phyloP scores from a whole-genome alignment of 64 coral and sea anemone species.

The Dendronephthya gigantea region DNA sequence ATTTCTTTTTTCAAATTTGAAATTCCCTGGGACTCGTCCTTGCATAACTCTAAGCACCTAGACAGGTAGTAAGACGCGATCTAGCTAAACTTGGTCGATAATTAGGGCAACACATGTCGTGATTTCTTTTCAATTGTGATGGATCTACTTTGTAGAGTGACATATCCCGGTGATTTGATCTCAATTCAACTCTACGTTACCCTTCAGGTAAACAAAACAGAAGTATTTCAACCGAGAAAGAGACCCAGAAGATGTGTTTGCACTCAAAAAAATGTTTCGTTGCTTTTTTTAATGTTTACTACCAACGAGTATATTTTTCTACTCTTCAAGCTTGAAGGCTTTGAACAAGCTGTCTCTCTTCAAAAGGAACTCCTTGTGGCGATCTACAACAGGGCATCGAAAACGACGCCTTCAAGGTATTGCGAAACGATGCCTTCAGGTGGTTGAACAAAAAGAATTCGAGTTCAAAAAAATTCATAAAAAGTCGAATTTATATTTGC shows the following conservation, averaged over 20 bases:
- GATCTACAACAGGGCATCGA: not conserved
- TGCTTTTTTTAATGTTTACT: no score
- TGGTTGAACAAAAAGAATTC: no score
- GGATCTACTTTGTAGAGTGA: not conserved
- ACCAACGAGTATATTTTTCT: not conserved
- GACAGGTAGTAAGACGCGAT: slow-evolving; percentile 55
- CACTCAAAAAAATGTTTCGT: no score
- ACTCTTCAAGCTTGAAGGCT: not conserved
- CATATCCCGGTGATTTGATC: slow-evolving; percentile 8
- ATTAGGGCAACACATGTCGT: no score
- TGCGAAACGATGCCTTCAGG: no score
- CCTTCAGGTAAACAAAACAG: not conserved
- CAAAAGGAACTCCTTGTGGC: not conserved
- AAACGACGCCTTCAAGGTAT: not conserved
- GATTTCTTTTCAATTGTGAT: no score
- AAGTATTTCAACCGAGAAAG: no score
- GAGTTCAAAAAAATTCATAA: not conserved
- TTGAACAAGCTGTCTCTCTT: not conserved
- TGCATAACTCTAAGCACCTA: slow-evolving; percentile 71
- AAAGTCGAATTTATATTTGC: not conserved
- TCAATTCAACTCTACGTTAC: not conserved
- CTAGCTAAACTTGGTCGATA: no score
- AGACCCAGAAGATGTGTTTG: no score
- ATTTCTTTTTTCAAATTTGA: slow-evolving; percentile 84
- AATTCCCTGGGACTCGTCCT: slow-evolving; percentile 85